Evolutionary conservation across 2,113 vertebrate genomes (phyloP).

Genomic region (Podarcis raffonei): DNA sequence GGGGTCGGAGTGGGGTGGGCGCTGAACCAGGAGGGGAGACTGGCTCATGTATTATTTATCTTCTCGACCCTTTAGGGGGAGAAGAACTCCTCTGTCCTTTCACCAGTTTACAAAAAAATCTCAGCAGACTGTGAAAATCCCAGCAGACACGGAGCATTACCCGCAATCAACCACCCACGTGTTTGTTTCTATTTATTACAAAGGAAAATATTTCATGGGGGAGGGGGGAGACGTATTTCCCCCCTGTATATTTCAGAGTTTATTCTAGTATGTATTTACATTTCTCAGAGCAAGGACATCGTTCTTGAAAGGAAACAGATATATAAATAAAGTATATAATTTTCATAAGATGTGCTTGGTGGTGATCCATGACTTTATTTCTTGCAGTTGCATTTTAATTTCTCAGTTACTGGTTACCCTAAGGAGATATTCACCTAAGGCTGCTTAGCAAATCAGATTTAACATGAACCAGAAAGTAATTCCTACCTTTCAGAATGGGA

Average conservation of each 20-base stretch:
- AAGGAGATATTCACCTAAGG: background rate
- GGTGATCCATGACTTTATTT: background rate
- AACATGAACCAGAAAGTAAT: background rate
- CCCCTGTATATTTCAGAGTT: slow-evolving; percentile 86
- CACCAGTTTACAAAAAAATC: slow-evolving; percentile 75
- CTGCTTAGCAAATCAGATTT: background rate
- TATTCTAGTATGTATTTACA: slow-evolving; percentile 87
- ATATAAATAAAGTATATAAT: slow-evolving; percentile 85
- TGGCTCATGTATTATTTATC: slow-evolving; percentile 85
- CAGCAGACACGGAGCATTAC: slow-evolving; percentile 76
- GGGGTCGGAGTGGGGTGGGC: slow-evolving; percentile 43
- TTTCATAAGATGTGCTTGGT: slow-evolving; percentile 69
- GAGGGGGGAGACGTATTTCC: slow-evolving; percentile 78
- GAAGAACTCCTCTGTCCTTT: slow-evolving; percentile 79
- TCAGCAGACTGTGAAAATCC: slow-evolving; percentile 78
- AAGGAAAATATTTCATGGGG: slow-evolving; percentile 77
- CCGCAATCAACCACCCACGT: slow-evolving; percentile 76
- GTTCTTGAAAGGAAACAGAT: slow-evolving; percentile 64
- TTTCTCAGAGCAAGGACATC: slow-evolving; percentile 63
- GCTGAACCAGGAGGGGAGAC: slow-evolving; percentile 63
- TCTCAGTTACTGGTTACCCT: background rate
- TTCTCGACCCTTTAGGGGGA: slow-evolving; percentile 77
- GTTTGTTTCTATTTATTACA: slow-evolving; percentile 86
- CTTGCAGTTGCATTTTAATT: background rate
- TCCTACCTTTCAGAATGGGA: background rate